A percentile compares a stretch with the other conserved stretches of the same genome.
Conservation (phyloP, 1,140 invertebrate species). For the Drosophila rhopaloa region DNA sequence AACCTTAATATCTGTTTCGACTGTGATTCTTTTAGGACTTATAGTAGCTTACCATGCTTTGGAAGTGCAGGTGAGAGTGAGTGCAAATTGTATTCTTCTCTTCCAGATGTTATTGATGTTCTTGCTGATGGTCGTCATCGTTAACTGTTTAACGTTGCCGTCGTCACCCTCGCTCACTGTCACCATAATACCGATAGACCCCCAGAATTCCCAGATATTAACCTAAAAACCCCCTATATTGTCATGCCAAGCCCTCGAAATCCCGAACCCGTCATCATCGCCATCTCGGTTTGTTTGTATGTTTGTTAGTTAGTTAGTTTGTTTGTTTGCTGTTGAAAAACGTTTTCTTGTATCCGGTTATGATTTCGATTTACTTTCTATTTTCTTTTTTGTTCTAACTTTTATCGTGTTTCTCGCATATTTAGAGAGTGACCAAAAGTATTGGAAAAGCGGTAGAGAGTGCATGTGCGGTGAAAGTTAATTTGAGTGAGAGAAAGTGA, state of each 20-base stretch:
- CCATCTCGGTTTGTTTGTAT: constrained; percentile 51
- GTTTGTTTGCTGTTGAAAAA: constrained; percentile 49
- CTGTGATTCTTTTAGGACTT: constrained; percentile 98
- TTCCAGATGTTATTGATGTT: constrained; percentile 76
- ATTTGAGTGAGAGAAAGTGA: constrained; percentile 26
- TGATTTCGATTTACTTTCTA: constrained; percentile 9
- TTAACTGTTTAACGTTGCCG: constrained; percentile 81
- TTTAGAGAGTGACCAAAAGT: constrained; percentile 16
- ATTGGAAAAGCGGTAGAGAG: constrained; percentile 9
- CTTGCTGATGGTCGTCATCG: constrained; percentile 79
- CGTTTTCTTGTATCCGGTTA: constrained; percentile 28
- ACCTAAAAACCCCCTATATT: constrained; percentile 5
- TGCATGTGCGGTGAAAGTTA: constrained; percentile 12
- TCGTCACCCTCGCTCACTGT: constrained; percentile 68
- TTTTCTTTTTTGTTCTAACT: constrained; percentile 1
- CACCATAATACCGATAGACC: constrained; percentile 26
- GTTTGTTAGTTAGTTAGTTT: constrained; percentile 36
- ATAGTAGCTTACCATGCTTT: constrained; percentile 99
- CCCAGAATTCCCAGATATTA: constrained; percentile 1
- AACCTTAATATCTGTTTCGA: constrained; percentile 99
- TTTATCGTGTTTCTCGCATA: constrained; percentile 21
- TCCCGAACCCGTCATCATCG: constrained; percentile 22
- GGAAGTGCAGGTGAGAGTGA: constrained; percentile 97
- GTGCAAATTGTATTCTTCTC: constrained; percentile 80
- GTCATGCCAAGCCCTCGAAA: constrained; percentile 19